A percentile compares a stretch with the other conserved stretches of the same genome.
phyloP scores from a whole-genome alignment of 2,113 vertebrate species.

The Corydoras sp. region DNA sequence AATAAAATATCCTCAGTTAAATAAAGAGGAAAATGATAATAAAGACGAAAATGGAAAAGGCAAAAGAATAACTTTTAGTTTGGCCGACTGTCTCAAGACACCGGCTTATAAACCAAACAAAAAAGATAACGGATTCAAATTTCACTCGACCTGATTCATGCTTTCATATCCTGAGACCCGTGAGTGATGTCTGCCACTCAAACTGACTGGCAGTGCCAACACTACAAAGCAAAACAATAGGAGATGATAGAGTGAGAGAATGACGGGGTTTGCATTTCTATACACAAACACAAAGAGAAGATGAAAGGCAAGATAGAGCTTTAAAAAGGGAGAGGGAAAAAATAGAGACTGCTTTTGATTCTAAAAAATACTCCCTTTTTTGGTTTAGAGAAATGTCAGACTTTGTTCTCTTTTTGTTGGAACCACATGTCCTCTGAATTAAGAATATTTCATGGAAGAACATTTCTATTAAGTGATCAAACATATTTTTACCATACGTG shows the following conservation, averaged over 20 bases:
- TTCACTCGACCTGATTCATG: constrained; percentile 27
- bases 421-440: no score
- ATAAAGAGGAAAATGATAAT: neutral
- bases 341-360: constrained; percentile 16
- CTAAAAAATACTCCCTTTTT: constrained; percentile 10
- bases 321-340: constrained; percentile 34
- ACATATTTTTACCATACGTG: no score
- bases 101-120: neutral
- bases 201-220: constrained; percentile 44
- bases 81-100: neutral
- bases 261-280: constrained; percentile 31
- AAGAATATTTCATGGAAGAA: no score
- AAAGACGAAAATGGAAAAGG: no score
- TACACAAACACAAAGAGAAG: constrained; percentile 4
- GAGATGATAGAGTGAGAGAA: constrained; percentile 33
- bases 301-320: constrained; percentile 36
- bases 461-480: no score
- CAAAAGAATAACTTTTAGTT: neutral
- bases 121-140: constrained; percentile 39
- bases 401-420: no score
- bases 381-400: no score
- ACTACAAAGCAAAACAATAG: constrained; percentile 45
- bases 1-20: constrained; percentile 15
- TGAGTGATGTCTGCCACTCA: constrained; percentile 63
- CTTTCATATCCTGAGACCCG: constrained; percentile 5